Base-by-base conservation (phyloP, 2,888 invertebrate species). In the Rhagonycha lutea region DNA sequence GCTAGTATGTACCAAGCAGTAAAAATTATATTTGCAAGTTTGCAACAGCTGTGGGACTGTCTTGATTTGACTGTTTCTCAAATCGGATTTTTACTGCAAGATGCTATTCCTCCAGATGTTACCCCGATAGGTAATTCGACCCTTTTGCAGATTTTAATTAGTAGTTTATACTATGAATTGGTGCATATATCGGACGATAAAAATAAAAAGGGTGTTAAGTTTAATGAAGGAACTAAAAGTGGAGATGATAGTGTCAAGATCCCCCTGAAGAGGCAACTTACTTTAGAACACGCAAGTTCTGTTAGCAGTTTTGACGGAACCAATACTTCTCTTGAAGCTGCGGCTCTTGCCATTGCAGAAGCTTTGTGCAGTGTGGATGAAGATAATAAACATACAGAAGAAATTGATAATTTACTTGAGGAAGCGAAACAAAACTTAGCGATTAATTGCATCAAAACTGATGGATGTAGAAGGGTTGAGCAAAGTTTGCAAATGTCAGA, bases 1-100 rank as follows among this genome's bases (percentile, higher is more conserved):
- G 94, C 95, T 14, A 94, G 93, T 79, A 94, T 94, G 91, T 95
- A 94, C 86, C 94, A 95, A 89, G 91, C 94, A 12, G 94, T 94
- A 92, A 93, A 94, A 0, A 89, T 95, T 75, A 92, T 93, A 14
- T 87, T 95, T 23, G 91, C 92, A 0, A 93, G 93, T 83, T 90
- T 95, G 78, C 90, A 91, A 1, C 92, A 94, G 82, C 89, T 94
- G 12, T 90, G 93, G 86, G 92, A 93, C 81, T 93, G 93, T 81
- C 84, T 94, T 10, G 92, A 94, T 0, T 89, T 91, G 3, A 90
- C 91, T 78, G 89, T 94, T 0, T 81, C 89, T 4, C 80, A 74
- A 10, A 14, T 78, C 9, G 89, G 92, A 0, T 83, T 89, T 0
- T 86, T 93, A 0, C 85, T 96, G 76, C 92, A 94, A 84, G 92